phyloP scores from a whole-genome alignment of 1,140 invertebrate species.

The Argopecten irradians region DNA sequence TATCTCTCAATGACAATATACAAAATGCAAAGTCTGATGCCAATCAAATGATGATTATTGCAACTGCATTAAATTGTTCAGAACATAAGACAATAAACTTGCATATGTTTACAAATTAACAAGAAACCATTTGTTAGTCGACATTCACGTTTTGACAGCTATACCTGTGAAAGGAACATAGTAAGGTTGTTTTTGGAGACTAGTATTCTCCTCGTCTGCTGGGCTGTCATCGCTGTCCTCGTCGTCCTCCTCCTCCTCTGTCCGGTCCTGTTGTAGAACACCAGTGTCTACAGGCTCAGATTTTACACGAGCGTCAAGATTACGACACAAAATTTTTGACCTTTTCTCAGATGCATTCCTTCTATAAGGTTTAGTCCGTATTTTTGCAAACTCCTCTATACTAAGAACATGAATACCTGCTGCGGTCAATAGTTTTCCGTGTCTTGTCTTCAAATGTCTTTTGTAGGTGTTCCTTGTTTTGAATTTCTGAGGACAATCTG shows the following conservation, averaged over 20 bases:
- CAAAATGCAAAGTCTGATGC: neutral
- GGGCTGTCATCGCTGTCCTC: neutral
- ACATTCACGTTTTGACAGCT: neutral
- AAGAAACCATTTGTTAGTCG: neutral
- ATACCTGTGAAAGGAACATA: neutral
- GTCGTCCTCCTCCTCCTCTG: neutral
- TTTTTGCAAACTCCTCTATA: conserved; percentile 80
- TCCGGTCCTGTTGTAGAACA: neutral
- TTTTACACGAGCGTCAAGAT: neutral
- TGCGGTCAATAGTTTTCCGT: conserved; percentile 81
- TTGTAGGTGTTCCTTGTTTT: conserved; percentile 84
- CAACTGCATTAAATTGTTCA: neutral
- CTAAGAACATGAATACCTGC: conserved; percentile 80
- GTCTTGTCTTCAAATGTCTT: conserved; percentile 80
- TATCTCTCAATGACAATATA: no score
- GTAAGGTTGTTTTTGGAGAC: neutral
- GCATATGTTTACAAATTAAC: neutral
- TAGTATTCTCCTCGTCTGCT: neutral
- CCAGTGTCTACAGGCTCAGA: neutral
- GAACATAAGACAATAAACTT: neutral
- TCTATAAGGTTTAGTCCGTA: conserved; percentile 75
- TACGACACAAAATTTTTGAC: neutral
- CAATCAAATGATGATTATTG: neutral
- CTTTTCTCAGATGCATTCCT: conserved; percentile 24
- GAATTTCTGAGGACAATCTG: conserved; percentile 82